Conservation (phyloP, 2,888 invertebrate genomes). For the Andrena marginata region DNA sequence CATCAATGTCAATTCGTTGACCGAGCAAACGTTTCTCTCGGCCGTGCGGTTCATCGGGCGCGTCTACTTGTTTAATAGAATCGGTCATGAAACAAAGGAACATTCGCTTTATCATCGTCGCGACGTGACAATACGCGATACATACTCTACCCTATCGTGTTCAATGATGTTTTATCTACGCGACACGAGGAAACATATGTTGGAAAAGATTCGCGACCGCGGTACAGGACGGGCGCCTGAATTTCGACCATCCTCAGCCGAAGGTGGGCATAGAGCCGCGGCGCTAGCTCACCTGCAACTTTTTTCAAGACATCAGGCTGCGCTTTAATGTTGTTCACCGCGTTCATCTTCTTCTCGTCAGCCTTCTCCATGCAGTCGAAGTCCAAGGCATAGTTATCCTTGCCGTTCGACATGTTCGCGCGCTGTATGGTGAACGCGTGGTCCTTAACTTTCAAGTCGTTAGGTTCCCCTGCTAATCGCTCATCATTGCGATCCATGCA, state of each 20-base stretch:
- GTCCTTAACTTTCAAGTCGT: slow-evolving; percentile 49
- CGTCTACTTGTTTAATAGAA: slow-evolving; percentile 1
- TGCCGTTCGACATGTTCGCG: slow-evolving; percentile 64
- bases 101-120: slow-evolving; percentile 23
- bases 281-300: slow-evolving; percentile 75
- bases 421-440: slow-evolving; percentile 59
- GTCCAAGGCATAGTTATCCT: slow-evolving; percentile 70
- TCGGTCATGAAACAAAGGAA: slow-evolving; percentile 22
- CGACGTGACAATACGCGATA: not conserved
- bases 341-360: slow-evolving; percentile 66
- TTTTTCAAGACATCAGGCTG: slow-evolving; percentile 76
- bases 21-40: not conserved
- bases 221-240: not conserved
- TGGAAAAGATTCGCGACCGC: slow-evolving; percentile 10
- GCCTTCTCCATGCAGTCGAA: slow-evolving; percentile 58
- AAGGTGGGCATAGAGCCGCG: not conserved
- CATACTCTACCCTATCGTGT: not conserved
- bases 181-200: slow-evolving; percentile 20
- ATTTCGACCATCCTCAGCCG: not conserved
- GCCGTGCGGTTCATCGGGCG: not conserved
- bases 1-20: not conserved
- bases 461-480: slow-evolving; percentile 57
- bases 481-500: slow-evolving; percentile 49
- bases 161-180: not conserved
- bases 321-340: slow-evolving; percentile 72